phyloP scores from a whole-genome alignment of 2,797 vertebrate genomes.

The Geotrypetes seraphini region DNA sequence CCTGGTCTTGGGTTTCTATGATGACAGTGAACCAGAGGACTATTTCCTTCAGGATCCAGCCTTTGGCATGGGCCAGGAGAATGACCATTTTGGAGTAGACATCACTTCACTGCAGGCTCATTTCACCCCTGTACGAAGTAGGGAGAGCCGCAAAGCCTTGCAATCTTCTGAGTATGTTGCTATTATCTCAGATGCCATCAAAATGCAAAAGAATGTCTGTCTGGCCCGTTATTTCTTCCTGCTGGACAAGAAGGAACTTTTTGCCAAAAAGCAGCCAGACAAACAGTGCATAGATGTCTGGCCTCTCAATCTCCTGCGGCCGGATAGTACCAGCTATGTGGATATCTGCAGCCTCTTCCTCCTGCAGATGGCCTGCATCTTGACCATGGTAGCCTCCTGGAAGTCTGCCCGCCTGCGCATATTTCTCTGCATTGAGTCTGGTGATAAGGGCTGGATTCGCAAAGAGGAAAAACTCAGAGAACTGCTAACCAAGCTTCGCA shows the following conservation, averaged over 20 bases:
- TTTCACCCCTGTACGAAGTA: slow-evolving; percentile 70
- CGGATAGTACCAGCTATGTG: slow-evolving; percentile 51
- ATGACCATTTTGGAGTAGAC: slow-evolving; percentile 68
- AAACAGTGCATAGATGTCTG: slow-evolving; percentile 75
- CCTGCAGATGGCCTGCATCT: slow-evolving; percentile 85
- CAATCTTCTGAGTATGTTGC: slow-evolving; percentile 74
- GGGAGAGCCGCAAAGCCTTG: slow-evolving; percentile 61
- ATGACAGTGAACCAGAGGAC: slow-evolving; percentile 71
- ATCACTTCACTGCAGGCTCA: slow-evolving; percentile 71
- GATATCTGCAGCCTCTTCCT: slow-evolving; percentile 84
- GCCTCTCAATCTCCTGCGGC: slow-evolving; percentile 77
- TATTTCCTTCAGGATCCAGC: slow-evolving; percentile 75
- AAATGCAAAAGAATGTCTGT: slow-evolving; percentile 88
- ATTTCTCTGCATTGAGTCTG: slow-evolving; percentile 74
- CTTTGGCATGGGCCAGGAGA: slow-evolving; percentile 49
- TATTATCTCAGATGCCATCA: slow-evolving; percentile 75
- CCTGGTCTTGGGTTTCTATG: slow-evolving; percentile 79
- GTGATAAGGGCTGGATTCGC: slow-evolving; percentile 67
- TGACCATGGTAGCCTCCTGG: slow-evolving; percentile 84
- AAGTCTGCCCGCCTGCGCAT: slow-evolving; percentile 71
- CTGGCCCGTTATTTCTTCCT: slow-evolving; percentile 73
- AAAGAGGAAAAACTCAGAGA: slow-evolving; percentile 74
- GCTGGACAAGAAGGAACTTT: slow-evolving; percentile 51
- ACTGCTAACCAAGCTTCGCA: slow-evolving; percentile 71
- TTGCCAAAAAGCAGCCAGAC: slow-evolving; percentile 39